Evolutionary conservation across 2,113 vertebrate species (phyloP).

Genomic region (Trogon melanurus): DNA sequence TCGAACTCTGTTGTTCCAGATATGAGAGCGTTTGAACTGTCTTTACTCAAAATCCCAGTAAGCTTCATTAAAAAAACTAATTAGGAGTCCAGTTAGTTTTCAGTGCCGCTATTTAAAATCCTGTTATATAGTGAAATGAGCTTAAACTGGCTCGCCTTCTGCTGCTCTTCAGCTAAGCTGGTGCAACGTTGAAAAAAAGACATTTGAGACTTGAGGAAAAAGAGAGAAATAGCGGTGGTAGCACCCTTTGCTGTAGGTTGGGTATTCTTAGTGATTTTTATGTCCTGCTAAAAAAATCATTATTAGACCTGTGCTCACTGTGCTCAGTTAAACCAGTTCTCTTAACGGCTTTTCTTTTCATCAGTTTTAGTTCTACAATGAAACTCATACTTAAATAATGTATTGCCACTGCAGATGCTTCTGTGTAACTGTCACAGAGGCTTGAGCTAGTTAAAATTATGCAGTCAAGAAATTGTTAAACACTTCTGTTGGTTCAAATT

Average conservation of each 20-base stretch:
- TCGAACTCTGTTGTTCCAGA: neutral
- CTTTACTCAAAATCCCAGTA: neutral
- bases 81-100: neutral
- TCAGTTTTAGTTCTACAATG: neutral
- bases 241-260: neutral
- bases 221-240: neutral
- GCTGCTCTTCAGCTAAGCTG: conserved; percentile 22
- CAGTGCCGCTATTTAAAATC: conserved; percentile 31
- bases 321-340: neutral
- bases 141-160: conserved; percentile 29
- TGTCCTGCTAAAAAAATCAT: neutral
- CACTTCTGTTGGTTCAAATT: neutral
- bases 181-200: neutral
- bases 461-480: neutral
- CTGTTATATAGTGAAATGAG: neutral
- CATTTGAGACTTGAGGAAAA: neutral
- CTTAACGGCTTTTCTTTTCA: neutral
- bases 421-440: neutral
- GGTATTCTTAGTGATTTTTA: neutral
- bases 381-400: neutral
- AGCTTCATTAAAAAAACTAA: neutral
- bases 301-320: neutral
- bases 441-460: neutral
- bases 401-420: neutral
- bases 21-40: neutral